Evolutionary conservation across 1,140 invertebrate species (phyloP).

Genomic region (Metopolophium dirhodum): DNA sequence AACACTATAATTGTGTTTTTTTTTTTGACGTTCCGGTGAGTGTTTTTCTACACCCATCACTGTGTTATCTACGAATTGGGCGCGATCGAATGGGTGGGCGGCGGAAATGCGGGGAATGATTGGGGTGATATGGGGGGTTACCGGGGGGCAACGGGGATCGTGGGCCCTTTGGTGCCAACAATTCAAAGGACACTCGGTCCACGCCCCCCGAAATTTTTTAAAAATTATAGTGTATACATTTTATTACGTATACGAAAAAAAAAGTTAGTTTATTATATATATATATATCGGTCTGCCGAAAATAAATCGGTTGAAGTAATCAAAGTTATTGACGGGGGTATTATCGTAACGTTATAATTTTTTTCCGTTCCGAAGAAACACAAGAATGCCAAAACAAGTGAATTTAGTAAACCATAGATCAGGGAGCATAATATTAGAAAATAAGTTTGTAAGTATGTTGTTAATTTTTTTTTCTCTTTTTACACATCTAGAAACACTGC

Average conservation of each 20-base stretch:
- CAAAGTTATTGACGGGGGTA: not conserved
- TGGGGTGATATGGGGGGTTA: not conserved
- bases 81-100: not conserved
- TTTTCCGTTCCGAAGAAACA: not conserved
- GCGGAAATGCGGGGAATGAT: too few relatives aligned
- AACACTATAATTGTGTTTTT: not conserved
- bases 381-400: not conserved
- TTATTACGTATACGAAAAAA: not conserved
- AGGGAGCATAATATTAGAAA: not conserved
- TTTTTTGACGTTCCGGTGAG: not conserved
- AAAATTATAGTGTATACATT: not conserved
- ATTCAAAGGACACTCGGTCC: slow-evolving; percentile 52
- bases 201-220: slow-evolving; percentile 46
- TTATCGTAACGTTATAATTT: not conserved
- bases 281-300: not conserved
- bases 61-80: not conserved
- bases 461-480: slow-evolving; percentile 26
- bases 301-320: not conserved
- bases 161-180: slow-evolving; percentile 55
- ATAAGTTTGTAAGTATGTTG: not conserved
- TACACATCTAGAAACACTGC: slow-evolving; percentile 56
- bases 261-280: not conserved
- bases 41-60: not conserved
- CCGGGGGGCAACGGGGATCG: slow-evolving; percentile 52
- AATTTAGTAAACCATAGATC: not conserved